Percentiles rank a stretch among this genome's conserved stretches.
phyloP scores from a whole-genome alignment of 1,140 invertebrate species.

The Cheumatopsyche charites region DNA sequence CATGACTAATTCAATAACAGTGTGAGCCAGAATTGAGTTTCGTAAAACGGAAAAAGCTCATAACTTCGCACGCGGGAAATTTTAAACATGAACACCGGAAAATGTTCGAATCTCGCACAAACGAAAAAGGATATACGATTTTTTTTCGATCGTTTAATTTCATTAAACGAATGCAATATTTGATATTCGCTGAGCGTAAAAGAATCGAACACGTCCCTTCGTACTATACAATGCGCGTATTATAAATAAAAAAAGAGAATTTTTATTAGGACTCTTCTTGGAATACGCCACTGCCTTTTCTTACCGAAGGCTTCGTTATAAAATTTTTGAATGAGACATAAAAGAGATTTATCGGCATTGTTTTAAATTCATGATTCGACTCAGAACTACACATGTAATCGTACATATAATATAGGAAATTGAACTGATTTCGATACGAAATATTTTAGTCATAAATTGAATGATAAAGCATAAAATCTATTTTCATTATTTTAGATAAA shows the following conservation, averaged over 20 bases:
- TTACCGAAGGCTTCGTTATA: slow-evolving; percentile 7
- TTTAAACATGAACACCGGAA: neutral
- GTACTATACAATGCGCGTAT: neutral
- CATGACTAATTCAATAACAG: neutral
- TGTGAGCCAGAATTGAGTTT: neutral
- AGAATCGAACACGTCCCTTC: slow-evolving; percentile 1
- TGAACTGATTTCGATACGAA: no score
- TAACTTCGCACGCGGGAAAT: neutral
- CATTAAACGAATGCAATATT: neutral
- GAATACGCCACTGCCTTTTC: neutral
- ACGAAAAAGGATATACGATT: no score
- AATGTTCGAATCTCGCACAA: neutral
- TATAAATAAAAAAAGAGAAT: slow-evolving; percentile 6
- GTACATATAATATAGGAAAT: no score
- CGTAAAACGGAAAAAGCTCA: slow-evolving; percentile 1
- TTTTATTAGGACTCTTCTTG: slow-evolving; percentile 4
- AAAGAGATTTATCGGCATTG: neutral
- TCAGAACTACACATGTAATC: no score
- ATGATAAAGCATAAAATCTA: no score
- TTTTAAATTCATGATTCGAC: no score
- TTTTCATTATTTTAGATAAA: no score
- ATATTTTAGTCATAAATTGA: no score
- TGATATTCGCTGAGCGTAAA: slow-evolving; percentile 14
- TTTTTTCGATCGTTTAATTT: no score
- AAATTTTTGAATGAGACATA: no score